phyloP scores from a whole-genome alignment of 2,797 vertebrate species.

The Gymnoscopelus microlampas region DNA sequence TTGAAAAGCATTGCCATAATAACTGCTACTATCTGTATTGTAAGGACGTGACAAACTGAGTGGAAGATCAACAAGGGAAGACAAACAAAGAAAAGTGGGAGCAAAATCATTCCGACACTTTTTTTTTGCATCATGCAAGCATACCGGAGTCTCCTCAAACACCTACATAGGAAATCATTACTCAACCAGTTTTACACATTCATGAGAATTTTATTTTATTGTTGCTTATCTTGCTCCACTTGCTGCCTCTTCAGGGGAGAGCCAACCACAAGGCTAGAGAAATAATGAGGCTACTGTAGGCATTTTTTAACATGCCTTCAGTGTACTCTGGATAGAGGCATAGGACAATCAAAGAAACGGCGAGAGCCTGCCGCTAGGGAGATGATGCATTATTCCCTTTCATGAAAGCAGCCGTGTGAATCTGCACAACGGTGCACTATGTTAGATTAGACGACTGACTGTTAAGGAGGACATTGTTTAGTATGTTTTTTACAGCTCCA shows the following conservation, averaged over 20 bases:
- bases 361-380: not conserved
- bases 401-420: not conserved
- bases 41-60: no score
- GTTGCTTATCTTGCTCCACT: not conserved
- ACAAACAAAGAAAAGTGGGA: no score
- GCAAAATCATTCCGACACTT: no score
- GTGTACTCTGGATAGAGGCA: not conserved
- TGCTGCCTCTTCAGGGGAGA: not conserved
- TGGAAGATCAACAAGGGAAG: no score
- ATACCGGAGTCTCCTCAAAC: not conserved
- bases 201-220: not conserved
- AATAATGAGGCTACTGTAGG: slow-evolving; percentile 1
- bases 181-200: not conserved
- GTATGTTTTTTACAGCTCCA: not conserved
- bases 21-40: no score
- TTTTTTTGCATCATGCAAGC: no score
- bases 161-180: no score
- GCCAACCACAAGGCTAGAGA: not conserved
- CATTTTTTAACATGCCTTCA: not conserved
- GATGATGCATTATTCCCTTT: slow-evolving; percentile 9
- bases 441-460: not conserved
- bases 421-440: not conserved
- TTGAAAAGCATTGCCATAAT: no score
- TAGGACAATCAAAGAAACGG: not conserved
- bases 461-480: slow-evolving; percentile 7